phyloP scores from a whole-genome alignment of 2,888 invertebrate genomes.

The Eledona agricola region DNA sequence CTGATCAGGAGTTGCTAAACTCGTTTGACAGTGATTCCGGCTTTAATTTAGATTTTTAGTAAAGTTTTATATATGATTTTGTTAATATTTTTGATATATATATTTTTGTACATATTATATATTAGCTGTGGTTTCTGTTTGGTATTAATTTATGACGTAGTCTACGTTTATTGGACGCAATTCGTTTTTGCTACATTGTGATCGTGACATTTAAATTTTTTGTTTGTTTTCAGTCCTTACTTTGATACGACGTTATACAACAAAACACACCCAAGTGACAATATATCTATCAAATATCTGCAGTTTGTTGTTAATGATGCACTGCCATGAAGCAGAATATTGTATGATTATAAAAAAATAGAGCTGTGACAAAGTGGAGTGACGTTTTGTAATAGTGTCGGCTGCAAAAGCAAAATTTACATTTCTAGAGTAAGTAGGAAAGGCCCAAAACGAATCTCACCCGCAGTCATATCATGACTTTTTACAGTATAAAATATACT shows the following conservation, averaged over 20 bases:
- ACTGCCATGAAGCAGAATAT: slow-evolving; percentile 39
- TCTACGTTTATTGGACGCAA: slow-evolving; percentile 19
- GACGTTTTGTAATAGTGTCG: slow-evolving; percentile 35
- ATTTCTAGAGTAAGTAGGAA: slow-evolving; percentile 15
- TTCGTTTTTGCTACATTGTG: neutral
- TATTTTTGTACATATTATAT: slow-evolving; percentile 57
- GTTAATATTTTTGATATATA: slow-evolving; percentile 53
- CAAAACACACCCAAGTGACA: slow-evolving; percentile 18
- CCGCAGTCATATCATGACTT: slow-evolving; percentile 37
- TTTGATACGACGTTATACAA: slow-evolving; percentile 20
- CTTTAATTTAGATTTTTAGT: slow-evolving; percentile 67
- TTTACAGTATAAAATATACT: slow-evolving; percentile 10
- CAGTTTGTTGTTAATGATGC: slow-evolving; percentile 26
- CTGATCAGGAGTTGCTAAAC: slow-evolving; percentile 83
- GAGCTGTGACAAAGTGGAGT: slow-evolving; percentile 40
- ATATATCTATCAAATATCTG: slow-evolving; percentile 30
- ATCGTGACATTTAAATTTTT: slow-evolving; percentile 1
- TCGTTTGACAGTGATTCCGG: slow-evolving; percentile 80
- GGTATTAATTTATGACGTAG: slow-evolving; percentile 43
- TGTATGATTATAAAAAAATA: slow-evolving; percentile 25
- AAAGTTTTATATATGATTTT: slow-evolving; percentile 43
- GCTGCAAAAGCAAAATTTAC: slow-evolving; percentile 24
- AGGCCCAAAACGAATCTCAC: slow-evolving; percentile 27
- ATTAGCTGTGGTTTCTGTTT: slow-evolving; percentile 55
- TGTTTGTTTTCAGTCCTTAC: slow-evolving; percentile 8